phyloP scores from a whole-genome alignment of 2,113 vertebrate genomes.

The Saccopteryx bilineata region DNA sequence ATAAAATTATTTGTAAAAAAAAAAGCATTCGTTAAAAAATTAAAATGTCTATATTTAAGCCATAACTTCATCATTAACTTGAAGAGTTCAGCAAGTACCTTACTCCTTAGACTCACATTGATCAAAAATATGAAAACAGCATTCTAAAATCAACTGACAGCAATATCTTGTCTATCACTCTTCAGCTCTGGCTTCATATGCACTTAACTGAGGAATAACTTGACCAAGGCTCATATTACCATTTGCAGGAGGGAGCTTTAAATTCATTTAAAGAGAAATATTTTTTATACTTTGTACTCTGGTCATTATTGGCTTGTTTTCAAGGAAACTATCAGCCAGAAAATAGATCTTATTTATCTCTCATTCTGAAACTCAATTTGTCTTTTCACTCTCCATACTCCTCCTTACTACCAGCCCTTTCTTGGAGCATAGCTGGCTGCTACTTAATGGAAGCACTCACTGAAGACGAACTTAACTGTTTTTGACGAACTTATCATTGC shows the following conservation, averaged over 20 bases:
- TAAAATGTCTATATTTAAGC: slow-evolving; percentile 7
- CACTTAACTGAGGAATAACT: background rate
- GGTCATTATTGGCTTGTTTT: slow-evolving; percentile 44
- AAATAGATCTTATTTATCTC: slow-evolving; percentile 38
- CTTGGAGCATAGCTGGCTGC: background rate
- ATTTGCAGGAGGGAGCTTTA: background rate
- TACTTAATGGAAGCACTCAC: slow-evolving; percentile 64
- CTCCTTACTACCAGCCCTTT: background rate
- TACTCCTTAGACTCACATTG: background rate
- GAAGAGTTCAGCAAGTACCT: slow-evolving; percentile 4
- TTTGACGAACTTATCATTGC: slow-evolving; percentile 77
- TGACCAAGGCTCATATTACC: background rate
- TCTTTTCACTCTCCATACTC: background rate
- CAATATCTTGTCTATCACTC: background rate
- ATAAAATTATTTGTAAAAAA: background rate
- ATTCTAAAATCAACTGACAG: background rate
- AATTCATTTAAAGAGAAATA: slow-evolving; percentile 15
- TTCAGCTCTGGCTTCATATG: slow-evolving; percentile 14
- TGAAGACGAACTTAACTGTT: slow-evolving; percentile 69
- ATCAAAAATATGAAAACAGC: background rate
- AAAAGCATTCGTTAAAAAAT: background rate
- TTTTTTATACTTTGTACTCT: slow-evolving; percentile 42
- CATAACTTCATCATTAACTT: background rate
- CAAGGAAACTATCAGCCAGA: background rate
- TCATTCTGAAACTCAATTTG: slow-evolving; percentile 19